Conservation (phyloP, 1,140 invertebrate species). For the Parasteatoda tepidariorum region DNA sequence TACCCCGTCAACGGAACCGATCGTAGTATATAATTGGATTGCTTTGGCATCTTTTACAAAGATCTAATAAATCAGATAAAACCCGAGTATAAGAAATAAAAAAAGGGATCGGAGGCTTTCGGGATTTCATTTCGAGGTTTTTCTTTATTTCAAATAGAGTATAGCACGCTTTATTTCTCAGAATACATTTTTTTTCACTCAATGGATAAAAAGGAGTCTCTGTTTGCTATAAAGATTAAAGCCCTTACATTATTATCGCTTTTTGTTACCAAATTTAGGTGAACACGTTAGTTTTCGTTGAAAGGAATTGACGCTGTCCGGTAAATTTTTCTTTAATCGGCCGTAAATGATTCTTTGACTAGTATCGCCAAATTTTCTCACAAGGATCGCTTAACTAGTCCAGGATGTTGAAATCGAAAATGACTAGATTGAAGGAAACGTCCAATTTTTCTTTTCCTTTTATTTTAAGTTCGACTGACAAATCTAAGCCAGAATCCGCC, state of each 20-base stretch:
- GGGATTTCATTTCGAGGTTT: slow-evolving; percentile 10
- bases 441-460: slow-evolving; percentile 26
- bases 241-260: background rate
- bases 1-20: slow-evolving; percentile 42
- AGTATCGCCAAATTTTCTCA: background rate
- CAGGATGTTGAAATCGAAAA: slow-evolving; percentile 20
- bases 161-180: slow-evolving; percentile 30
- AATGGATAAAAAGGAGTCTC: no score
- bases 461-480: slow-evolving; percentile 41
- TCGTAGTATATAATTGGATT: slow-evolving; percentile 52
- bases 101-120: slow-evolving; percentile 41
- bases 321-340: slow-evolving; percentile 45
- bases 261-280: background rate
- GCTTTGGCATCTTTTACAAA: slow-evolving; percentile 44
- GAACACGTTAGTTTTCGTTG: slow-evolving; percentile 26
- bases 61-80: slow-evolving; percentile 58
- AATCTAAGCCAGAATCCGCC: background rate
- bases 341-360: slow-evolving; percentile 36
- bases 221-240: background rate
- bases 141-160: slow-evolving; percentile 19
- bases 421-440: slow-evolving; percentile 51
- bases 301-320: slow-evolving; percentile 20
- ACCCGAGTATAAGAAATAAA: slow-evolving; percentile 30
- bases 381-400: background rate
- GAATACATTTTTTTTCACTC: background rate